Conservation (phyloP, 2,888 invertebrate genomes). For the Portevinia maculata region DNA sequence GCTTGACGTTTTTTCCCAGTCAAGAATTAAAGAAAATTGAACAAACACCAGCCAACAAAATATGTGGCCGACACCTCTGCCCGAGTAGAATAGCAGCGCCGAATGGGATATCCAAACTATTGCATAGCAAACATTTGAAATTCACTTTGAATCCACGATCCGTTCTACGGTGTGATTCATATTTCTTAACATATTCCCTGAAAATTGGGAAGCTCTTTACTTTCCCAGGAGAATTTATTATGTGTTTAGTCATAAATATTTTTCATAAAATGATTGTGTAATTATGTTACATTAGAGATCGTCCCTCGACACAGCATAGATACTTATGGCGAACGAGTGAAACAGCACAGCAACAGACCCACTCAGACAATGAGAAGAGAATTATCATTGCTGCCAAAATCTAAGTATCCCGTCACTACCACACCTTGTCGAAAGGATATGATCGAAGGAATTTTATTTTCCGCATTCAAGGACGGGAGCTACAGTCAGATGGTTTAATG, state of each 20-base stretch:
- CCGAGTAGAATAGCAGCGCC: not conserved
- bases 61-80: too few species aligned
- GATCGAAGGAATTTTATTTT: constrained; percentile 56
- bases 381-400: constrained; percentile 42
- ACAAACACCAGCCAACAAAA: too few species aligned
- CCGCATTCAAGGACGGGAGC: not conserved
- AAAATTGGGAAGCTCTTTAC: constrained; percentile 5
- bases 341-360: not conserved
- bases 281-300: constrained; percentile 67
- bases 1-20: too few species aligned
- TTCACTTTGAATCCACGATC: not conserved
- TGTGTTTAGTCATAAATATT: constrained; percentile 60
- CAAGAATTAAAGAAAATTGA: too few species aligned
- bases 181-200: constrained; percentile 3
- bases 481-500: constrained; percentile 51
- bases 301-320: constrained; percentile 36
- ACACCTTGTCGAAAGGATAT: constrained; percentile 40
- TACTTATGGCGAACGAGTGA: not conserved
- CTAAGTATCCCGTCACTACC: constrained; percentile 12
- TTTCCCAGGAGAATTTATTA: constrained; percentile 50
- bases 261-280: constrained; percentile 69
- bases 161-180: constrained; percentile 1
- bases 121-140: constrained; percentile 43
- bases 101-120: not conserved
- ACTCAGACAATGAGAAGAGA: constrained; percentile 15